Evolutionary conservation across 35 echinoderm and acorn worm species (phyloP), one percentile per base, ranked within the genome.

Genomic region (Stichopus chloronotus): DNA sequence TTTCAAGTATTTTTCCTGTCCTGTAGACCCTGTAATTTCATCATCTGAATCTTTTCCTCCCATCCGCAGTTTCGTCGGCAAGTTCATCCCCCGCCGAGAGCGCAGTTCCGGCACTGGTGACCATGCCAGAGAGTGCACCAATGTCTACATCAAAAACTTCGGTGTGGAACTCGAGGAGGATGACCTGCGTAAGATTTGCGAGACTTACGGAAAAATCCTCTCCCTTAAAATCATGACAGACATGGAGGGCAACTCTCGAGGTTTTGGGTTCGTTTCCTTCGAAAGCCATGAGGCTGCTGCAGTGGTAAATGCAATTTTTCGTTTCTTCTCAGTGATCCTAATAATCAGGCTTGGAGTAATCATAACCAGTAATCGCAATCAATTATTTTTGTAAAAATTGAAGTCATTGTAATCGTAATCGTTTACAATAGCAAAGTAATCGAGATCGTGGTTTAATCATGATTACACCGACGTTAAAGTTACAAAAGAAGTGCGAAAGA

Each of bases 141-240:
- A 96, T 72, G 97, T 98, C 11, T 98, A 93, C 78, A 86, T 98
- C 69, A 98, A 98, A 83, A 98, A 98, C 95, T 93, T 98, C 81
- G 92, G 79, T 4, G 93, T 93, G 10, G 95, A 98, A 14, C 59
- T 61, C 1, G 59, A 14, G 56, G 96, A 98, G 58, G 90, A 88
- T 0, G 92, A 95, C 13, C 85, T 98, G 56, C 59, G 25, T 24
- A 68, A 76, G 8, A 90, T 98, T 59, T 94, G 95, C 76, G 84
- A 86, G 17, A 58, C 72, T n/a, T 95, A 88, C 72, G 96, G 96
- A 71, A 92, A 79, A 19, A 92, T 95, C 17, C 63, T 94, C 4
- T 96, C 94, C 17, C 86, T 76, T 52, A 98, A 98, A 78, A 91
- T 98, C 53, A 98, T 98, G 94, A 30, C 10, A 12, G 96, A 95